Percentiles rank a stretch among this genome's conserved stretches.
These are phyloP conservation scores for Calliphora vomitoria DNA, from an alignment of 2,888 invertebrate species.

Conservation along the genomic window DNA sequence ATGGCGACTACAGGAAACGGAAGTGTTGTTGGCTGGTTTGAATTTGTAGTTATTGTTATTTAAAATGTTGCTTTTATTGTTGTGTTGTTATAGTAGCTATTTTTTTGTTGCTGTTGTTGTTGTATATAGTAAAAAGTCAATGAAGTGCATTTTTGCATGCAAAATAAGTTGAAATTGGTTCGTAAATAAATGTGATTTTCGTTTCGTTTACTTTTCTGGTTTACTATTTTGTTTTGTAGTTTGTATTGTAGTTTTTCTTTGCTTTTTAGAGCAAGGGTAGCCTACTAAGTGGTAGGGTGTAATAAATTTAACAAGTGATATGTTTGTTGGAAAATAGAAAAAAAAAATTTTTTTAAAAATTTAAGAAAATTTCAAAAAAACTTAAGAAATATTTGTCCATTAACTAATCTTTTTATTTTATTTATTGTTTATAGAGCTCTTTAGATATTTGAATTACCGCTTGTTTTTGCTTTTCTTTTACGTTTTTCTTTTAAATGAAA, in stretches of 20 bases:
- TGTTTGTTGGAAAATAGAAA: too few species aligned
- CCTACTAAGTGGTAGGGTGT: neutral
- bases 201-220: constrained; percentile 39
- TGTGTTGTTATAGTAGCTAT: constrained; percentile 6
- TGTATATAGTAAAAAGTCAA: constrained; percentile 59
- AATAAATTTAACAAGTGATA: neutral
- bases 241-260: neutral
- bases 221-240: neutral
- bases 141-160: constrained; percentile 74
- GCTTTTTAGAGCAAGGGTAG: neutral
- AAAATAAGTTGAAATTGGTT: constrained; percentile 71
- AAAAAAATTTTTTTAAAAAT: too few species aligned
- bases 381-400: too few species aligned
- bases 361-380: too few species aligned
- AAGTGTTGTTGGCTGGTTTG: constrained; percentile 65
- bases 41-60: constrained; percentile 67
- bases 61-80: constrained; percentile 46
- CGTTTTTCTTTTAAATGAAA: constrained; percentile 26
- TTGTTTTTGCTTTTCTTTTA: neutral
- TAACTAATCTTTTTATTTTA: too few species aligned
- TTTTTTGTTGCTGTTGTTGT: constrained; percentile 15
- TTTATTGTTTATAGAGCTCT: too few species aligned
- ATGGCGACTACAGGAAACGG: constrained; percentile 62
- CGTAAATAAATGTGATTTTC: constrained; percentile 70
- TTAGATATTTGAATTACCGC: neutral